Conservation (phyloP, 2,888 invertebrate genomes). For the Zhuqinia jingwanae region DNA sequence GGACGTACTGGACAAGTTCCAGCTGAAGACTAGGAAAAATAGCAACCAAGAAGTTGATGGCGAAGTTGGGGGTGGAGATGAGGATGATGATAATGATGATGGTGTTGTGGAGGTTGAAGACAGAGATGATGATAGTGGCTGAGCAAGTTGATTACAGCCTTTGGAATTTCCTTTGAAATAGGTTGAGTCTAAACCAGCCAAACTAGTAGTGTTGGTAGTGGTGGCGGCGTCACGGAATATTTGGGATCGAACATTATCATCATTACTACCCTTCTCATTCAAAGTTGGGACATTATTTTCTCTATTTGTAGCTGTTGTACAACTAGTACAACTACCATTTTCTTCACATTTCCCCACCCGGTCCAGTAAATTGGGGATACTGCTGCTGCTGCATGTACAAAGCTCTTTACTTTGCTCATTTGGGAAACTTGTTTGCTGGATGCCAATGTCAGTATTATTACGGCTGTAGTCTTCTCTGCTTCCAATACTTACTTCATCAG, state of each 20-base stretch:
- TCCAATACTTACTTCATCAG: constrained; percentile 1
- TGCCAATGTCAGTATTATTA: constrained; percentile 32
- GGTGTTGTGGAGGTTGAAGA: neutral
- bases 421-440: constrained; percentile 51
- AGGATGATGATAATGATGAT: constrained; percentile 34
- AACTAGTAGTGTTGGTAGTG: neutral
- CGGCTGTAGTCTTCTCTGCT: neutral
- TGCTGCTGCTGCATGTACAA: constrained; percentile 33
- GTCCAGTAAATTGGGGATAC: constrained; percentile 16
- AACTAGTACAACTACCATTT: constrained; percentile 30
- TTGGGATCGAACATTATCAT: constrained; percentile 38
- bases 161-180: constrained; percentile 56
- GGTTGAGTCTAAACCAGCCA: constrained; percentile 38
- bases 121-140: constrained; percentile 32
- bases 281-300: constrained; percentile 55
- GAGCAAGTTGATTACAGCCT: constrained; percentile 59
- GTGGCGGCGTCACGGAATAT: constrained; percentile 30
- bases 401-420: constrained; percentile 49
- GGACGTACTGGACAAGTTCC: constrained; percentile 74
- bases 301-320: constrained; percentile 18
- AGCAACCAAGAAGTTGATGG: constrained; percentile 58
- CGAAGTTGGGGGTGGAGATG: neutral
- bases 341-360: neutral
- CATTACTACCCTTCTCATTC: constrained; percentile 53
- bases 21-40: constrained; percentile 73